Conservation (phyloP, 53 echinoderm and acorn worm genomes). For the Paelopatides confundens region DNA sequence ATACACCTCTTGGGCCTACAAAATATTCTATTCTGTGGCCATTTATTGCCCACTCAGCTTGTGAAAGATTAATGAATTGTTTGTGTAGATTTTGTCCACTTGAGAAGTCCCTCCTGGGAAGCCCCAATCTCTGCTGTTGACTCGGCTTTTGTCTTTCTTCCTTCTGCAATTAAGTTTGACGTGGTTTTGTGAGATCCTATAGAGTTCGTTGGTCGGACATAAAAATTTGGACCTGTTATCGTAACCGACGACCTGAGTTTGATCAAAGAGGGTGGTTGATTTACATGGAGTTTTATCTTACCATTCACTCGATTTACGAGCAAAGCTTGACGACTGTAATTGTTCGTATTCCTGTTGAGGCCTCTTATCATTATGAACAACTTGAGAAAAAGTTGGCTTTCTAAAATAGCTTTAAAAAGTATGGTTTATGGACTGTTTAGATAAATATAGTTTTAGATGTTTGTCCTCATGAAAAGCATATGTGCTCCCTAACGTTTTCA, state of each 20-base stretch:
- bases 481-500: background rate
- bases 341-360: background rate
- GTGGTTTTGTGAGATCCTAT: background rate
- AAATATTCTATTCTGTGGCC: background rate
- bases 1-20: background rate
- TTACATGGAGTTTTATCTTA: background rate
- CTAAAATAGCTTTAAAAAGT: background rate
- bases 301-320: background rate
- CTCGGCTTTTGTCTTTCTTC: background rate
- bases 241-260: background rate
- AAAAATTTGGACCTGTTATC: background rate
- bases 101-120: background rate
- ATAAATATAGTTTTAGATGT: background rate
- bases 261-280: constrained; percentile 9
- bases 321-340: background rate
- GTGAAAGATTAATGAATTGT: background rate
- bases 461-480: background rate
- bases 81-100: background rate
- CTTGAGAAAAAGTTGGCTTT: background rate
- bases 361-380: background rate
- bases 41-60: background rate
- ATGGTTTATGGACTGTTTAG: background rate
- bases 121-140: background rate
- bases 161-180: background rate
- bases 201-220: background rate